phyloP scores from a whole-genome alignment of 2,113 vertebrate species.

The Aptenodytes patagonicus region DNA sequence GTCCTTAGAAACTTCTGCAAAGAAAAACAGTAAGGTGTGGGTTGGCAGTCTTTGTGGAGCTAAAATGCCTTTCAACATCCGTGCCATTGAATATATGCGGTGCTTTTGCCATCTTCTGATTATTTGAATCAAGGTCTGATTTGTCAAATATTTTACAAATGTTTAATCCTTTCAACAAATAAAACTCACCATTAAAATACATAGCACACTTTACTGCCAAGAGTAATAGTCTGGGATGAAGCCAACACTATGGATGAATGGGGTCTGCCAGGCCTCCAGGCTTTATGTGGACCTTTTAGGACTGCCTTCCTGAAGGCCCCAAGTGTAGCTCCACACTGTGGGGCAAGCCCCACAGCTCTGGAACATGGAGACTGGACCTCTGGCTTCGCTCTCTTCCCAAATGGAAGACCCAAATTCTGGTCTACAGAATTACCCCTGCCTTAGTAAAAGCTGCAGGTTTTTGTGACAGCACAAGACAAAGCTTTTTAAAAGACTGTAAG shows the following conservation, averaged over 20 bases:
- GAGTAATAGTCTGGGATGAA: neutral
- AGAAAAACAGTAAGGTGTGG: neutral
- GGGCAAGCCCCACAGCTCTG: neutral
- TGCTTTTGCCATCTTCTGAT: neutral
- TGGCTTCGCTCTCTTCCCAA: neutral
- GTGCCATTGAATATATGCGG: neutral
- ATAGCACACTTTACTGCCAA: neutral
- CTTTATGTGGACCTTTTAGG: neutral
- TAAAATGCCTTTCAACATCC: neutral
- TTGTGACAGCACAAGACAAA: neutral
- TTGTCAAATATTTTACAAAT: neutral
- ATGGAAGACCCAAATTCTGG: neutral
- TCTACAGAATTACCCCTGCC: neutral
- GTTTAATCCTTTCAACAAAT: slow-evolving; percentile 11
- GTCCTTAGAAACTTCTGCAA: neutral
- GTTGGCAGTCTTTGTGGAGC: neutral
- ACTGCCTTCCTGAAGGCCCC: neutral
- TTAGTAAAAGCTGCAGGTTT: neutral
- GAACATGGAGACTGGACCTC: neutral
- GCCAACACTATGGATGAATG: neutral
- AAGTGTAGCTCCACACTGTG: neutral
- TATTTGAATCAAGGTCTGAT: neutral
- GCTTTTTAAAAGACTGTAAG: neutral
- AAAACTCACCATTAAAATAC: neutral
- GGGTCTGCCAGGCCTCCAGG: neutral